Percentiles rank a stretch among this genome's conserved stretches.
Conservation (phyloP, 1,140 invertebrate genomes). For the Brachionus rubens region DNA sequence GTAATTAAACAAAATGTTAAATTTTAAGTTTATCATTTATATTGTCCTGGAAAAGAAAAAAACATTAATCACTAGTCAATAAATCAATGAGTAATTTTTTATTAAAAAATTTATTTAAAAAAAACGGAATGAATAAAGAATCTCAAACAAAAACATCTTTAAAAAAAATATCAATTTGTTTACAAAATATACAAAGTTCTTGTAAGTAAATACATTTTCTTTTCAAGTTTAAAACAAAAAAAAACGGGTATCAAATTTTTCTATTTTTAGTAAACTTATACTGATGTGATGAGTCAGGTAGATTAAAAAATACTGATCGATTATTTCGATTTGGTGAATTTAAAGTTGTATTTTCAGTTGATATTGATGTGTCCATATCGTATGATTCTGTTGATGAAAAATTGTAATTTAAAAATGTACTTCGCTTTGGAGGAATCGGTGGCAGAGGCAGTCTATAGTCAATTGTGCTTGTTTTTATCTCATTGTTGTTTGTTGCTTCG, state of each 20-base stretch:
- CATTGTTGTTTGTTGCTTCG: neutral
- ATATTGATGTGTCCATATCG: neutral
- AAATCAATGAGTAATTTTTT: too few relatives aligned
- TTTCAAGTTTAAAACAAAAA: neutral
- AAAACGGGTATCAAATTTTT: neutral
- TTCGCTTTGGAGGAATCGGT: neutral
- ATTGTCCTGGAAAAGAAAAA: too few relatives aligned
- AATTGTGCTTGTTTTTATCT: neutral
- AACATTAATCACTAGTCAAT: too few relatives aligned
- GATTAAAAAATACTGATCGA: slow-evolving; percentile 7
- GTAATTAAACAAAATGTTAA: too few relatives aligned
- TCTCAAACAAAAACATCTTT: too few relatives aligned
- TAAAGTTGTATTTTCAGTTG: neutral
- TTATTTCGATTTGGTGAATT: neutral
- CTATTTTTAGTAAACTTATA: slow-evolving; percentile 16
- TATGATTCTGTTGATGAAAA: neutral
- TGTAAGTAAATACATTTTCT: neutral
- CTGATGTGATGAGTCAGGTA: neutral
- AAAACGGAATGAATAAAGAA: too few relatives aligned
- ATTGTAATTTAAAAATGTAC: slow-evolving; percentile 12
- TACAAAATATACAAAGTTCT: too few relatives aligned
- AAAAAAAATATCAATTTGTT: too few relatives aligned
- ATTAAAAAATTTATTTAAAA: too few relatives aligned
- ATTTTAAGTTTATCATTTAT: too few relatives aligned
- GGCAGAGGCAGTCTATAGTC: neutral